Conservation (phyloP, 1,140 invertebrate species). For the Dinothrombium tinctorium region DNA sequence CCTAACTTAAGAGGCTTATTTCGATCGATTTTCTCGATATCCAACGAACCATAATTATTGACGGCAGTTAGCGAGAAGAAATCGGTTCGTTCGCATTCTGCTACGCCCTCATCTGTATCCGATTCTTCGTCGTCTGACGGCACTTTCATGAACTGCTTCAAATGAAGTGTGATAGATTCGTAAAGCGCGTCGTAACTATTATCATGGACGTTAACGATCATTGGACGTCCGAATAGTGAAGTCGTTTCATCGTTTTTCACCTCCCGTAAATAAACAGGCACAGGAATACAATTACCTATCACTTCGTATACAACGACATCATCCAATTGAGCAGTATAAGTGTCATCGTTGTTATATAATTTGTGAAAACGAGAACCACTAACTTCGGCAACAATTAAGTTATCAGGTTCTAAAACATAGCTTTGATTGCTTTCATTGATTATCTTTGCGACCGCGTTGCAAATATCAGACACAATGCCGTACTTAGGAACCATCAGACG, state of each 20-base stretch:
- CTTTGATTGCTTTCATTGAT: slow-evolving; percentile 7
- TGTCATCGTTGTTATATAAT: slow-evolving; percentile 24
- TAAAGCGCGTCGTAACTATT: slow-evolving; percentile 10
- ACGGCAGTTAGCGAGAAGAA: slow-evolving; percentile 22
- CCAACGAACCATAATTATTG: slow-evolving; percentile 24
- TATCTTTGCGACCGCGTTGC: slow-evolving; percentile 15
- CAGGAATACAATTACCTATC: neutral
- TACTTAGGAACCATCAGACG: slow-evolving; percentile 24
- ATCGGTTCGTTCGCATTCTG: neutral
- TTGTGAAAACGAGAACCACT: slow-evolving; percentile 29
- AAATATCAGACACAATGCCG: slow-evolving; percentile 20
- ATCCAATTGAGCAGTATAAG: slow-evolving; percentile 7
- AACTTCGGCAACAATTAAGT: slow-evolving; percentile 27
- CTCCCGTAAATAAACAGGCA: slow-evolving; percentile 9
- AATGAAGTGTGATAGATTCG: slow-evolving; percentile 7
- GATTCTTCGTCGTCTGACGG: slow-evolving; percentile 13
- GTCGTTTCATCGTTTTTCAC: neutral
- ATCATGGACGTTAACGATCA: slow-evolving; percentile 8
- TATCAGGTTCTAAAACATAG: slow-evolving; percentile 5
- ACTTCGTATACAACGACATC: slow-evolving; percentile 10
- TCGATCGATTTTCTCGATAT: slow-evolving; percentile 20
- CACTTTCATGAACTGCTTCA: slow-evolving; percentile 1
- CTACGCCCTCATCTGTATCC: neutral
- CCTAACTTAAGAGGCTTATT: slow-evolving; percentile 20
- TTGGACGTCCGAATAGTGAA: slow-evolving; percentile 5